Percentiles rank a stretch among this genome's conserved stretches.
Conservation (phyloP, 2,888 invertebrate genomes). For the Coecobrya sp. region DNA sequence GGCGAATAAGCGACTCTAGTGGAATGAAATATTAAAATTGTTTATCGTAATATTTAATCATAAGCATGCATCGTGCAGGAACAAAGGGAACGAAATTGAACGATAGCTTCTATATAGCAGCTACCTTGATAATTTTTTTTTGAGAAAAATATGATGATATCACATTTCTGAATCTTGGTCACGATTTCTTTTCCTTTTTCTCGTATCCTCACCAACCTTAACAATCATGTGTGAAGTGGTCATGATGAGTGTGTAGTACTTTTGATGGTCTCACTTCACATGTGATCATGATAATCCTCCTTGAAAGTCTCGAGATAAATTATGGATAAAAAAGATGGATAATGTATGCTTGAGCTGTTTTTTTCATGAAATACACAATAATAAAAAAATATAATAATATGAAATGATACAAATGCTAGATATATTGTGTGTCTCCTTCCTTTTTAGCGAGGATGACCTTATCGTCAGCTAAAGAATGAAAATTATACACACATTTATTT, state of each 20-base stretch:
- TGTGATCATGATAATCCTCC: conserved; percentile 2
- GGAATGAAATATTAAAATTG: no score
- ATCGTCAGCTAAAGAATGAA: not conserved
- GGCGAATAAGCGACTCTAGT: no score
- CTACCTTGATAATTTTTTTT: conserved; percentile 16
- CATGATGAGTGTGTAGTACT: conserved; percentile 35
- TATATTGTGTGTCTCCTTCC: not conserved
- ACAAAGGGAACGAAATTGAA: no score
- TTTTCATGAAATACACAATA: not conserved
- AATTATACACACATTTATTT: not conserved
- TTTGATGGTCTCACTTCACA: conserved; percentile 42
- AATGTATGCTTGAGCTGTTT: not conserved
- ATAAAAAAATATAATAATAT: not conserved
- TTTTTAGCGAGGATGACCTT: not conserved
- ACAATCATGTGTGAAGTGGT: conserved; percentile 71
- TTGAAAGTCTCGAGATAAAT: no score
- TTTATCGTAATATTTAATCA: not conserved
- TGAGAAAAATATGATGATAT: conserved; percentile 39
- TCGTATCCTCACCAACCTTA: conserved; percentile 48
- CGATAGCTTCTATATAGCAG: not conserved
- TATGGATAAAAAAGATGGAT: no score
- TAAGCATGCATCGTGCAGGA: not conserved
- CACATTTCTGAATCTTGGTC: conserved; percentile 63
- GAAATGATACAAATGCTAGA: not conserved
- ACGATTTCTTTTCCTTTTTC: conserved; percentile 69